phyloP scores from a whole-genome alignment of 2,797 vertebrate species.

The Halcyon smyrnensis region DNA sequence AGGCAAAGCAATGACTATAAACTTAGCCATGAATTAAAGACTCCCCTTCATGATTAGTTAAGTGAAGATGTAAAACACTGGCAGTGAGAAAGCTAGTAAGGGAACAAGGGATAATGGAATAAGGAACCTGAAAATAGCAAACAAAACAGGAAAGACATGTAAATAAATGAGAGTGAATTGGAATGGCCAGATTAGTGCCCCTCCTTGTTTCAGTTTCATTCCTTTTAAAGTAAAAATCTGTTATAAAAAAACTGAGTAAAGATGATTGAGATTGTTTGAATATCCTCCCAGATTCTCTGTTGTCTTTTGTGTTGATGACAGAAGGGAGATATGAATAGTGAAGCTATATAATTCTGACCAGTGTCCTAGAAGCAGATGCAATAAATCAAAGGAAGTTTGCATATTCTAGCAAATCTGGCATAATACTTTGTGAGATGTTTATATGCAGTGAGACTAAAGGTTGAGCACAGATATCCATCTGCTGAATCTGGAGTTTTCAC shows the following conservation, averaged over 20 bases:
- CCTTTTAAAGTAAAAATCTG: neutral
- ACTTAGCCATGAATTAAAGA: neutral
- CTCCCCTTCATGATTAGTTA: neutral
- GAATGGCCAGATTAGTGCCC: neutral
- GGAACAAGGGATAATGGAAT: neutral
- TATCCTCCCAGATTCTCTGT: neutral
- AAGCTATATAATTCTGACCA: neutral
- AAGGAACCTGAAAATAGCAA: neutral
- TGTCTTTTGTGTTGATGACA: neutral
- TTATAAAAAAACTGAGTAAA: neutral
- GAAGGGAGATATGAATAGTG: neutral
- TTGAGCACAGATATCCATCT: neutral
- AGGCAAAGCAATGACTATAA: neutral
- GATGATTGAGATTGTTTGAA: neutral
- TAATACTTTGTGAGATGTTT: neutral
- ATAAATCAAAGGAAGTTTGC: neutral
- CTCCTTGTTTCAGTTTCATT: neutral
- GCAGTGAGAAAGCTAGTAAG: neutral
- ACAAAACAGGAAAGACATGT: neutral
- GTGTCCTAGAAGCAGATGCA: neutral
- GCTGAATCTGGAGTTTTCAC: neutral
- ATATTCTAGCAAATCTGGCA: neutral
- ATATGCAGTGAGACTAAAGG: neutral
- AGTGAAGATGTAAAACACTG: neutral
- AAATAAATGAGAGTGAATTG: neutral